Conservation (phyloP, 2,113 vertebrate genomes). For the Potamarius usumacintae region DNA sequence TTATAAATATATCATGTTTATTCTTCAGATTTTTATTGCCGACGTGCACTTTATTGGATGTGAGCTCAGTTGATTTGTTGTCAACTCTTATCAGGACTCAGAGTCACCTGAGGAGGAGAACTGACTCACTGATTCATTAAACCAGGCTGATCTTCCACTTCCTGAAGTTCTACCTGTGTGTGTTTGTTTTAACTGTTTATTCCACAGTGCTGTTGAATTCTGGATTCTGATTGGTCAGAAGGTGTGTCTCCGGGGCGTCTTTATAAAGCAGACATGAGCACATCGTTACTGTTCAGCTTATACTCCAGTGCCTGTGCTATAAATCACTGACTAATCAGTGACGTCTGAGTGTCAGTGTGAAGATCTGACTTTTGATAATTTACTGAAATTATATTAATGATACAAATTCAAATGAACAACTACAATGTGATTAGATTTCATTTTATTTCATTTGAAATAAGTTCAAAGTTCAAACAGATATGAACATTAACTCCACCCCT, state of each 20-base stretch:
- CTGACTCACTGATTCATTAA: background rate
- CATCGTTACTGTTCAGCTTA: background rate
- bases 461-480: background rate
- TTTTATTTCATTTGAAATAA: background rate
- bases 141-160: background rate
- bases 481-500: background rate
- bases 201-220: background rate
- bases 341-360: background rate
- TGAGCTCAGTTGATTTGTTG: background rate
- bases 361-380: background rate
- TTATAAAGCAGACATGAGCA: background rate
- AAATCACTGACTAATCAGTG: background rate
- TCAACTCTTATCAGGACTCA: background rate
- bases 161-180: background rate
- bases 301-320: background rate
- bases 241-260: background rate
- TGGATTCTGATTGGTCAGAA: background rate
- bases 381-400: background rate
- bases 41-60: background rate
- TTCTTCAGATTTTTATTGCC: background rate
- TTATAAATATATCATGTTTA: background rate
- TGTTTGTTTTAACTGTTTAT: background rate
- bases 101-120: background rate
- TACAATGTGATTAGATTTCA: background rate
- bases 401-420: background rate